A percentile compares a stretch with the other conserved stretches of the same genome.
These are phyloP conservation scores for Drosophila nigricruria DNA, from an alignment of 2,888 invertebrate species.

Conservation along the genomic window DNA sequence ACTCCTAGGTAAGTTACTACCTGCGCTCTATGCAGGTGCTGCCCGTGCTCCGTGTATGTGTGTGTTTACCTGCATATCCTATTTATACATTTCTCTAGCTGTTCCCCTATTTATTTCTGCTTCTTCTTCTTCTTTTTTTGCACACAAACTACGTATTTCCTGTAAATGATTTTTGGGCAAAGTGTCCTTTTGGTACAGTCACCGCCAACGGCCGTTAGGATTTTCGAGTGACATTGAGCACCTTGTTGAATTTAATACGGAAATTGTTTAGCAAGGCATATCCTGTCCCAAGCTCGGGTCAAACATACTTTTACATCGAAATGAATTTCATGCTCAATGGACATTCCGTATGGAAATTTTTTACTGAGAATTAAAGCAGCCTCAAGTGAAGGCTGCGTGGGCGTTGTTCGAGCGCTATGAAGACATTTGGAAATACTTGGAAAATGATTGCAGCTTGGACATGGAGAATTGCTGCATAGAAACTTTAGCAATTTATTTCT, in stretches of 20 bases:
- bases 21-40: slow-evolving; percentile 69
- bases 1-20: slow-evolving; percentile 53
- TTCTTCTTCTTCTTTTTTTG: slow-evolving; percentile 46
- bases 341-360: slow-evolving; percentile 26
- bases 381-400: neutral
- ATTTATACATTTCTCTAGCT: slow-evolving; percentile 60
- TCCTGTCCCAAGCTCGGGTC: slow-evolving; percentile 29
- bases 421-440: slow-evolving; percentile 19
- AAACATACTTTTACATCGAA: slow-evolving; percentile 40
- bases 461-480: neutral
- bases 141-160: slow-evolving; percentile 68
- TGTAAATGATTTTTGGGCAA: slow-evolving; percentile 43
- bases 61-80: slow-evolving; percentile 69
- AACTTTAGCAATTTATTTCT: neutral
- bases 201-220: slow-evolving; percentile 24
- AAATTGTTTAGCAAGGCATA: slow-evolving; percentile 31
- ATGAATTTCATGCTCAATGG: slow-evolving; percentile 54
- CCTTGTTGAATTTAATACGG: slow-evolving; percentile 48
- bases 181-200: slow-evolving; percentile 54
- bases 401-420: neutral
- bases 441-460: slow-evolving; percentile 9
- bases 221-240: slow-evolving; percentile 38
- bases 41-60: neutral
- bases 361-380: slow-evolving; percentile 19
- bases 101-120: slow-evolving; percentile 15